A percentile compares a stretch with the other conserved stretches of the same genome.
These are phyloP conservation scores for Microtus ochrogaster DNA, from an alignment of 2,113 vertebrate species.

Conservation along the genomic window DNA sequence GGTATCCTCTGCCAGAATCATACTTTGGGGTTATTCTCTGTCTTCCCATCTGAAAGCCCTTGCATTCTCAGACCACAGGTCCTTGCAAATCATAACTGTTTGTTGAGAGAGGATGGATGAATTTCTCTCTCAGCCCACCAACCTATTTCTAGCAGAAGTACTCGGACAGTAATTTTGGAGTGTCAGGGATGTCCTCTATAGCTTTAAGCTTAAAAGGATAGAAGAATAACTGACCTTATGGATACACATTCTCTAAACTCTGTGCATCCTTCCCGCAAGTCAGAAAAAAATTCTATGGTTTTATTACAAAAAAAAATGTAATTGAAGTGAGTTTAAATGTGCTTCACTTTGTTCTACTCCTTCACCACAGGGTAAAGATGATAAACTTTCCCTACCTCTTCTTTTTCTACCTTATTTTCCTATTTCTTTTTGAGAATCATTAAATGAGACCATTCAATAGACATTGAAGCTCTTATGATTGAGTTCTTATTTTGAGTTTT, in stretches of 20 bases:
- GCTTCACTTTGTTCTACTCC: background rate
- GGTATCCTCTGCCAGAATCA: background rate
- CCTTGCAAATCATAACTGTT: background rate
- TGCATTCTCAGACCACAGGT: background rate
- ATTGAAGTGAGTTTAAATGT: slow-evolving; percentile 32
- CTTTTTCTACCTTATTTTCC: background rate
- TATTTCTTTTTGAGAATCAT: background rate
- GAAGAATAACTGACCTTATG: background rate
- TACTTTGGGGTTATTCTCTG: background rate
- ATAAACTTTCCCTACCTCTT: background rate
- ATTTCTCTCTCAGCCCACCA: background rate
- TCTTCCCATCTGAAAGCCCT: background rate
- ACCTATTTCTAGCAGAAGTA: background rate
- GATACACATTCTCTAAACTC: background rate
- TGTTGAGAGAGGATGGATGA: background rate
- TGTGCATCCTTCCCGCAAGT: background rate
- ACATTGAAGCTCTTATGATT: background rate
- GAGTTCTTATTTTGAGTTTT: background rate
- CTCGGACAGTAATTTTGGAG: background rate
- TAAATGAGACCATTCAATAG: slow-evolving; percentile 35
- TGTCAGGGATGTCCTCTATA: background rate
- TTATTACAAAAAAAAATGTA: background rate
- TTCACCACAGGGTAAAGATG: background rate
- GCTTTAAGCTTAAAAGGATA: background rate
- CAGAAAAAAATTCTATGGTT: background rate